Evolutionary conservation across 2,888 invertebrate genomes (phyloP), one percentile per base, ranked within the genome.

Genomic region (Artemia sinica): DNA sequence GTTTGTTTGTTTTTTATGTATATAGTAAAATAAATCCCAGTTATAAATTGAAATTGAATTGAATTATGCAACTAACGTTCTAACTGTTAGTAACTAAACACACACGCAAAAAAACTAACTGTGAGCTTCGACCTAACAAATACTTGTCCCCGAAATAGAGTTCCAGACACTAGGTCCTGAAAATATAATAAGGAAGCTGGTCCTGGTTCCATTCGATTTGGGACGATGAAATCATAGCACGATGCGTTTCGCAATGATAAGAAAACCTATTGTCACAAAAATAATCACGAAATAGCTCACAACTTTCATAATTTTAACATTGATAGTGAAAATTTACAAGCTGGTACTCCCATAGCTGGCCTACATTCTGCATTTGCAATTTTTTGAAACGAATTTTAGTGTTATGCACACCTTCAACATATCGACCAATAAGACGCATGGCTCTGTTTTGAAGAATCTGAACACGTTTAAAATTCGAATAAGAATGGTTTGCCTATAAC

Each of bases 281-380:
- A 52, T 52, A 51, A 51, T 51, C 52, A 51, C 52, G 52, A 51
- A 51, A 51, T 11, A 51, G 11, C 52, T 51, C 52, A 11, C 11
- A n/a, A 51, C 52, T 51, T 51, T 11, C 52, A 51, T 51, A 11
- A 51, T 51, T 51, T n/a, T n/a, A 51, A 51, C 52, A 51, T n/a
- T 51, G 52, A 51, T 51, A 51, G n/a, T 11, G 11, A 51, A 51
- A 51, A 51, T 51, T 51, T 51, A 11, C 52, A 51, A 51, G 11
- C n/a, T 51, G 52, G 52, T 51, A 51, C 52, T 51, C 52, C 52
- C 52, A n/a, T n/a, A n/a, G n/a, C n/a, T n/a, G n/a, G n/a, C n/a
- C n/a, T n/a, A n/a, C n/a, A n/a, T n/a, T n/a, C n/a, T n/a, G n/a
- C n/a, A n/a, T n/a, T n/a, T n/a, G n/a, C n/a, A n/a, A n/a, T n/a